Conservation (phyloP, 2,888 invertebrate genomes). For the Tipula confusa region DNA sequence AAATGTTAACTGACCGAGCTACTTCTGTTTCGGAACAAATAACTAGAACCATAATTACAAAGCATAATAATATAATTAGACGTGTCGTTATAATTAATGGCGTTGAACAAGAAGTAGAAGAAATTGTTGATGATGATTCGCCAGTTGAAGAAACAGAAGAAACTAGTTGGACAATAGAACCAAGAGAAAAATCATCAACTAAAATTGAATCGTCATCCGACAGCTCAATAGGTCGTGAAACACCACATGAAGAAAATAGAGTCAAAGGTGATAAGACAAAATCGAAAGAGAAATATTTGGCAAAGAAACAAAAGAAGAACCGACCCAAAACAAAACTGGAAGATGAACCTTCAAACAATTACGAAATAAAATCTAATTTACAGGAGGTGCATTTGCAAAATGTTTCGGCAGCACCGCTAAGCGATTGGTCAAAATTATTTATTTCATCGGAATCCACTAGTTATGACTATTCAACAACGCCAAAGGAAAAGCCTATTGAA, state of each 20-base stretch:
- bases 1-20: neutral
- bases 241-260: neutral
- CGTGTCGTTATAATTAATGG: constrained; percentile 75
- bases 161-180: neutral
- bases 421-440: constrained; percentile 26
- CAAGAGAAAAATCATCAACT: neutral
- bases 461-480: neutral
- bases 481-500: neutral
- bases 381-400: neutral
- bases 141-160: neutral
- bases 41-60: constrained; percentile 69
- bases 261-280: neutral
- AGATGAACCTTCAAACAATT: neutral
- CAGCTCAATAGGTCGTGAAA: neutral
- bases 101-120: constrained; percentile 77
- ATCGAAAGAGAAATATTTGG: neutral
- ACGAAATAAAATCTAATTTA: neutral
- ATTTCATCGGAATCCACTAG: neutral
- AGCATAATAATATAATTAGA: constrained; percentile 69
- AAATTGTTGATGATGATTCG: constrained; percentile 62
- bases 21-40: constrained; percentile 74
- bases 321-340: neutral
- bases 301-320: neutral
- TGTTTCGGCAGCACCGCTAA: neutral
- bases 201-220: neutral